phyloP scores from a whole-genome alignment of 2,113 vertebrate species.

The Brachyhypopomus gauderio region DNA sequence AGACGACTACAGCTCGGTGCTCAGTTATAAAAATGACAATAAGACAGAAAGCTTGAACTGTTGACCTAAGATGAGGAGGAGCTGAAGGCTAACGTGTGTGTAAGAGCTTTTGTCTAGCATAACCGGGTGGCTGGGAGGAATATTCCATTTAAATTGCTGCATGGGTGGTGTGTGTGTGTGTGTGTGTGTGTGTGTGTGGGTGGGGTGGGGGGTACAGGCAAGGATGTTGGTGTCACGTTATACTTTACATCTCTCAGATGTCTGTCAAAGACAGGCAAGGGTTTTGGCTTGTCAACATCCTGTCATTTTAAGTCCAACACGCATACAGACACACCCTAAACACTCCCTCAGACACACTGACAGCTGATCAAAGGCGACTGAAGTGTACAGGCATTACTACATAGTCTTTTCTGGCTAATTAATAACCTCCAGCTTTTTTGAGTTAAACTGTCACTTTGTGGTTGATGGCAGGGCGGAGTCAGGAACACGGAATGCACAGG shows the following conservation, averaged over 20 bases:
- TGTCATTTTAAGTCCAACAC: slow-evolving; percentile 49
- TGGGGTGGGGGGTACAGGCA: slow-evolving; percentile 23
- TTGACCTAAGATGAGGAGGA: slow-evolving; percentile 51
- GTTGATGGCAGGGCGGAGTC: neutral
- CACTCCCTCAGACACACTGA: slow-evolving; percentile 27
- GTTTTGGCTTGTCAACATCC: slow-evolving; percentile 54
- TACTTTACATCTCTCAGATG: slow-evolving; percentile 19
- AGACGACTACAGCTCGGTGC: slow-evolving; percentile 38
- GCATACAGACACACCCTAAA: slow-evolving; percentile 24
- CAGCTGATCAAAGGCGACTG: slow-evolving; percentile 42
- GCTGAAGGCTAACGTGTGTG: slow-evolving; percentile 36
- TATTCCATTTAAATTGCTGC: slow-evolving; percentile 39
- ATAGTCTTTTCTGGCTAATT: slow-evolving; percentile 27
- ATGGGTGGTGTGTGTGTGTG: neutral
- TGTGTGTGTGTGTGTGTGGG: neutral
- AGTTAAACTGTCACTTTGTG: slow-evolving; percentile 38
- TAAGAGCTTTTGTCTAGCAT: slow-evolving; percentile 22
- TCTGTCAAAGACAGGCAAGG: slow-evolving; percentile 38
- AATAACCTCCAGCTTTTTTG: slow-evolving; percentile 4
- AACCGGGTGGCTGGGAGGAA: slow-evolving; percentile 34
- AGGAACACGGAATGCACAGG: neutral
- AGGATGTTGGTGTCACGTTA: slow-evolving; percentile 11
- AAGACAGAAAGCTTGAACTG: slow-evolving; percentile 57
- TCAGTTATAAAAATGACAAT: slow-evolving; percentile 53
- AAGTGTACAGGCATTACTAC: slow-evolving; percentile 44